These are phyloP conservation scores for Diadumene lineata DNA, from an alignment of 92 coral and sea anemone species.

Conservation along the genomic window DNA sequence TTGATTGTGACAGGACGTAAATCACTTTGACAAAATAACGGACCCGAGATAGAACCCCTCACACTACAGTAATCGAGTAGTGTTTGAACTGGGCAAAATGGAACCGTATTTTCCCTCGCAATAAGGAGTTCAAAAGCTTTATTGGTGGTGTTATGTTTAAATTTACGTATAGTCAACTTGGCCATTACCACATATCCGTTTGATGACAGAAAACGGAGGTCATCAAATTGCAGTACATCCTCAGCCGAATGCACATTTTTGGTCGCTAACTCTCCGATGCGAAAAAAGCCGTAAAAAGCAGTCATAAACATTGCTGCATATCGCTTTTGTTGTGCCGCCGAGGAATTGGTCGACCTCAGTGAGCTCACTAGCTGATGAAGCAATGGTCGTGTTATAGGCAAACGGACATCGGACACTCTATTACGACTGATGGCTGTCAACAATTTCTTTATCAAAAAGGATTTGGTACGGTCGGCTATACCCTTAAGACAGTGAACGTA, in stretches of 20 bases:
- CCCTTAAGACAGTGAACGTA: constrained; percentile 17
- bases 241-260: not conserved
- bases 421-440: constrained; percentile 8
- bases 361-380: constrained; percentile 15
- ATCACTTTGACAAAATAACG: constrained; percentile 5
- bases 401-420: not conserved
- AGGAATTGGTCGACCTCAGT: constrained; percentile 26
- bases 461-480: constrained; percentile 10
- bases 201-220: constrained; percentile 9
- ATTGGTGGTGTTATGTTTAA: constrained; percentile 22
- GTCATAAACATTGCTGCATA: constrained; percentile 21
- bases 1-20: not conserved
- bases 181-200: constrained; percentile 1
- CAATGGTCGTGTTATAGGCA: constrained; percentile 24
- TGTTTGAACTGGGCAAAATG: constrained; percentile 7
- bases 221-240: constrained; percentile 3
- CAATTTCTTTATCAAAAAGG: constrained; percentile 26
- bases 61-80: constrained; percentile 1
- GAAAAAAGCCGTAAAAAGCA: constrained; percentile 29
- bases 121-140: constrained; percentile 29
- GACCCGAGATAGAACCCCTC: constrained; percentile 1
- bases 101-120: not conserved
- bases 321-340: constrained; percentile 10
- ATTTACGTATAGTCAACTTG: constrained; percentile 21
- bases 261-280: constrained; percentile 43